Evolutionary conservation across 2,888 invertebrate species (phyloP), one percentile per base, ranked within the genome.

Genomic region (Diplolepis rosae): DNA sequence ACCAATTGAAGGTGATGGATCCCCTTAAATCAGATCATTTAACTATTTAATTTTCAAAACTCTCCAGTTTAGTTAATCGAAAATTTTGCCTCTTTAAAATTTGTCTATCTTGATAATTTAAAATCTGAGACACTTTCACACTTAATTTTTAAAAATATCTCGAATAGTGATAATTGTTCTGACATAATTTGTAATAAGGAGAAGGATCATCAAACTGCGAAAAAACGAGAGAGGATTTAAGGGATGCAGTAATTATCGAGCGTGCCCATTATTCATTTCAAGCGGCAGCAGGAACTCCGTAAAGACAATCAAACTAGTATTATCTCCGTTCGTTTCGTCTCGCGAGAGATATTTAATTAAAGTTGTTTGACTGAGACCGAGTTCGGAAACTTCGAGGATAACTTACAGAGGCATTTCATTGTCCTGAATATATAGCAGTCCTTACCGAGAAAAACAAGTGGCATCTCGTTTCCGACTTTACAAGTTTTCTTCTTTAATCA

Each of bases 261-360:
- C 69, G 39, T 75, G 70, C 72, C 65, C 73, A 81, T 79, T 78
- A 79, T 79, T 82, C 78, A 79, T 78, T 80, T 77, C 74, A 76
- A 67, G 61, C 66, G 50, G 42, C 51, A 24, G 24, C 9, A 32
- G 56, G 32, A 66, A 67, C 61, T 67, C 66, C 56, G 78, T 61
- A 78, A 81, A 82, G 82, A 83, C 82, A 83, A 85, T 83, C 82
- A 80, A 83, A 80, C 72, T 71, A 68, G 77, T 77, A 85, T 85
- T 84, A 82, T 79, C 74, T 76, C 71, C 77, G 75, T 80, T 79
- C 80, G 74, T 80, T 81, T 79, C 75, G 71, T 74, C 77, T 76
- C 68, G 68, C 72, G 78, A 79, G 77, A 84, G 87, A 86, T 86
- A 85, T 87, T 86, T 85, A 85, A 87, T 87, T 84, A 87, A 87